A percentile compares a stretch with the other conserved stretches of the same genome.
Conservation (phyloP, 1,140 invertebrate genomes). For the Cherax quadricarinatus region DNA sequence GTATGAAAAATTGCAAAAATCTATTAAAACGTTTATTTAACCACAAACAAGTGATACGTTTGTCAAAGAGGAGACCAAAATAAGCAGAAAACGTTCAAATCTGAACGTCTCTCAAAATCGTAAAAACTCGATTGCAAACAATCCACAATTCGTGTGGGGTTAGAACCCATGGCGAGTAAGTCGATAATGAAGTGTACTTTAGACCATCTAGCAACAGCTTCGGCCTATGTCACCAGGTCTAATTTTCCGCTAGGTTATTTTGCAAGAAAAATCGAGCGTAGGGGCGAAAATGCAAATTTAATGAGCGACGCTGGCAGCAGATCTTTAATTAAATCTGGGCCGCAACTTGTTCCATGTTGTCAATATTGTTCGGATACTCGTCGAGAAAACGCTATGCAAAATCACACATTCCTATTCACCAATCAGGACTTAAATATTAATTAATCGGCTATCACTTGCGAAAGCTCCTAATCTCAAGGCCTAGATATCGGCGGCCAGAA, state of each 20-base stretch:
- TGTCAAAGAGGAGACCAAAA: no score
- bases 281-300: slow-evolving; percentile 50
- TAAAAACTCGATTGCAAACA: no score
- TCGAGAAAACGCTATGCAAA: slow-evolving; percentile 2
- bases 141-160: no score
- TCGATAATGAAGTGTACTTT: no score
- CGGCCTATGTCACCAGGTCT: slow-evolving; percentile 1
- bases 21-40: no score
- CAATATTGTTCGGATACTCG: slow-evolving; percentile 16
- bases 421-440: slow-evolving; percentile 35
- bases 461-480: slow-evolving; percentile 19
- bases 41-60: no score
- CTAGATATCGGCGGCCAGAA: background rate
- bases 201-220: background rate
- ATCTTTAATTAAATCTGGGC: slow-evolving; percentile 45
- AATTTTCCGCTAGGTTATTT: slow-evolving; percentile 50
- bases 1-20: no score
- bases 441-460: slow-evolving; percentile 44
- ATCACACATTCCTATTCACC: slow-evolving; percentile 26
- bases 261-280: slow-evolving; percentile 1
- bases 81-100: no score
- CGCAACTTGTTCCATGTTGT: slow-evolving; percentile 3
- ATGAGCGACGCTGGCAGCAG: slow-evolving; percentile 49
- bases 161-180: no score
- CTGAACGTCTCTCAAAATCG: no score